Percentiles rank a stretch among this genome's conserved stretches.
Evolutionary conservation across 2,888 invertebrate genomes (phyloP).

Genomic region (Apantesis nais): DNA sequence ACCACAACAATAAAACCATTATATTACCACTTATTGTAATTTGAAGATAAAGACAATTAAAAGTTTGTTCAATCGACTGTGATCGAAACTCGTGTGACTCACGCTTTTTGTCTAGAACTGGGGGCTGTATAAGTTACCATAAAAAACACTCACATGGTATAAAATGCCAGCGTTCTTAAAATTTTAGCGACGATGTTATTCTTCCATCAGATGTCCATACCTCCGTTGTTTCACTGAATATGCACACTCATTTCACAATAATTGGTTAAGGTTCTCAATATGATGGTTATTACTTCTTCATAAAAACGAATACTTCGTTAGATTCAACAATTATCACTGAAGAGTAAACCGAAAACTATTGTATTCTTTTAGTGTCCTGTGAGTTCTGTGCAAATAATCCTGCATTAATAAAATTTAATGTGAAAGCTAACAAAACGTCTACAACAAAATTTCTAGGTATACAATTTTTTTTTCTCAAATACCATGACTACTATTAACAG

Average conservation of each 20-base stretch:
- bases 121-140: slow-evolving; percentile 13
- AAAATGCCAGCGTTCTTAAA: slow-evolving; percentile 32
- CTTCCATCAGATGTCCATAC: slow-evolving; percentile 63
- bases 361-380: slow-evolving; percentile 43
- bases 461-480: slow-evolving; percentile 41
- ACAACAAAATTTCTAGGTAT: slow-evolving; percentile 35
- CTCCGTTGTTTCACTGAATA: slow-evolving; percentile 63
- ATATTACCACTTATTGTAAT: not conserved
- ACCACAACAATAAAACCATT: not conserved
- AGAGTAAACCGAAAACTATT: slow-evolving; percentile 58
- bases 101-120: slow-evolving; percentile 34
- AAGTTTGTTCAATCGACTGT: slow-evolving; percentile 2
- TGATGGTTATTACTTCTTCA: slow-evolving; percentile 69
- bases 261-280: slow-evolving; percentile 58
- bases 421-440: slow-evolving; percentile 42
- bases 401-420: slow-evolving; percentile 51
- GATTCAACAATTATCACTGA: slow-evolving; percentile 64
- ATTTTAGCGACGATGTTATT: slow-evolving; percentile 30
- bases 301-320: slow-evolving; percentile 53
- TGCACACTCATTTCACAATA: slow-evolving; percentile 72
- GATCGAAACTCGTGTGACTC: slow-evolving; percentile 34
- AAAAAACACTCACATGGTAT: slow-evolving; percentile 50
- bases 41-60: slow-evolving; percentile 4
- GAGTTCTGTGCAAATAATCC: slow-evolving; percentile 48
- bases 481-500: slow-evolving; percentile 39